A percentile compares a stretch with the other conserved stretches of the same genome.
Evolutionary conservation across 2,888 invertebrate species (phyloP).

Genomic region (Rhingia campestris): DNA sequence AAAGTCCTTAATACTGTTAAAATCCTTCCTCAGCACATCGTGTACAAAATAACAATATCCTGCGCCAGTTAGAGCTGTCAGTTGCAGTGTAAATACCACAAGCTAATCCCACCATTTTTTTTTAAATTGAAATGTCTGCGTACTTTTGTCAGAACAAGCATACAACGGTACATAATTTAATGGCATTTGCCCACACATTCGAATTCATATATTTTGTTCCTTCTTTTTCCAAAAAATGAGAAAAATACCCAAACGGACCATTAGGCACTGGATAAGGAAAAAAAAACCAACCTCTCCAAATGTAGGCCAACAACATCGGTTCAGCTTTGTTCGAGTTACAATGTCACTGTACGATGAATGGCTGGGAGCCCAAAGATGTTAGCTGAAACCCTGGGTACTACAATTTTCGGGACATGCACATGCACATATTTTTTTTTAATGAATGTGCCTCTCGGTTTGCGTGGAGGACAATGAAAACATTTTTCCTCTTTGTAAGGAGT

Average conservation of each 20-base stretch:
- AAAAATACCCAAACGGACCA: background rate
- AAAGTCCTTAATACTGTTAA: slow-evolving; percentile 7
- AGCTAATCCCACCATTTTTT: slow-evolving; percentile 10
- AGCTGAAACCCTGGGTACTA: background rate
- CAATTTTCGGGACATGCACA: slow-evolving; percentile 10
- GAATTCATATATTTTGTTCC: slow-evolving; percentile 18
- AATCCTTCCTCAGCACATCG: slow-evolving; percentile 15
- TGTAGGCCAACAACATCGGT: slow-evolving; percentile 55
- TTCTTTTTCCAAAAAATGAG: background rate
- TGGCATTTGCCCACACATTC: background rate
- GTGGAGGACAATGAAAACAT: slow-evolving; percentile 27
- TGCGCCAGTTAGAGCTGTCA: slow-evolving; percentile 6
- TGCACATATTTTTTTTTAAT: slow-evolving; percentile 16
- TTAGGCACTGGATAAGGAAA: background rate
- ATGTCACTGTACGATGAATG: slow-evolving; percentile 50
- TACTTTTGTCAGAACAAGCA: slow-evolving; percentile 3
- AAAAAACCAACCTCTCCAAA: slow-evolving; percentile 24
- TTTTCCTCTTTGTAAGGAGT: background rate
- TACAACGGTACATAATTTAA: background rate
- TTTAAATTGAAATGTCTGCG: slow-evolving; percentile 2
- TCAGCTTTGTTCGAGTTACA: slow-evolving; percentile 42
- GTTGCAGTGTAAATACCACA: background rate
- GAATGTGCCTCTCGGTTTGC: slow-evolving; percentile 7
- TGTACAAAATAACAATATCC: background rate
- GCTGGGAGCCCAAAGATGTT: background rate